phyloP scores from a whole-genome alignment of 2,797 vertebrate genomes.

The Channa striata region DNA sequence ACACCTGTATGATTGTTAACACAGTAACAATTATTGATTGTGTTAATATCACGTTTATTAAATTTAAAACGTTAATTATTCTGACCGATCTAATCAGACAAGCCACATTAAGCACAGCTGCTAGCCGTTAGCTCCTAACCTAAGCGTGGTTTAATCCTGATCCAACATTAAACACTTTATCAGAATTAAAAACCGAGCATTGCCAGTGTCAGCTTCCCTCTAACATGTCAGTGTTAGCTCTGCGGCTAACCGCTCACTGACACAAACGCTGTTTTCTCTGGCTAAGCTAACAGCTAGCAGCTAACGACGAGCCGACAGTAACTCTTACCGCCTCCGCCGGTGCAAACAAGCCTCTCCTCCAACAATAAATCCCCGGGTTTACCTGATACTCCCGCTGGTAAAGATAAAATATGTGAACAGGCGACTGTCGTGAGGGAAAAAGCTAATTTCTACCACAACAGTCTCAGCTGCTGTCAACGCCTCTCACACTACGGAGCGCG shows the following conservation, averaged over 20 bases:
- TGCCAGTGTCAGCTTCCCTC: too few species aligned
- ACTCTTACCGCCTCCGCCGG: background rate
- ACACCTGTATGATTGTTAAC: too few species aligned
- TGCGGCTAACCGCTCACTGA: background rate
- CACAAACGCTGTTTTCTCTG: too few species aligned
- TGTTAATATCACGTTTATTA: too few species aligned
- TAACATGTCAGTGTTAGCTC: background rate
- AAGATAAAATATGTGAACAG: background rate
- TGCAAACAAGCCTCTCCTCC: background rate
- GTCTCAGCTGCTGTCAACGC: background rate
- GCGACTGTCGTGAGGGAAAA: background rate
- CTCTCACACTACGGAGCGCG: slow-evolving; percentile 1
- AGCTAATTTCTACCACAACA: background rate
- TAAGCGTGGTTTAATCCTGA: too few species aligned
- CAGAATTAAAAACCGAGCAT: too few species aligned
- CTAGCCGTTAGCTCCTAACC: too few species aligned
- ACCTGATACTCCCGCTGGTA: background rate
- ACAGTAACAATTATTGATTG: too few species aligned
- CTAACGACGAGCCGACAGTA: background rate
- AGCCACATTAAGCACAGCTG: too few species aligned
- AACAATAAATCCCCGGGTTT: background rate
- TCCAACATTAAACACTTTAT: too few species aligned
- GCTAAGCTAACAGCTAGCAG: background rate
- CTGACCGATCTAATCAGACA: too few species aligned
- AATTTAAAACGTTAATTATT: too few species aligned